Percentiles rank a stretch among this genome's conserved stretches.
phyloP scores from a whole-genome alignment of 2,113 vertebrate genomes.

The Xiphophorus couchianus region DNA sequence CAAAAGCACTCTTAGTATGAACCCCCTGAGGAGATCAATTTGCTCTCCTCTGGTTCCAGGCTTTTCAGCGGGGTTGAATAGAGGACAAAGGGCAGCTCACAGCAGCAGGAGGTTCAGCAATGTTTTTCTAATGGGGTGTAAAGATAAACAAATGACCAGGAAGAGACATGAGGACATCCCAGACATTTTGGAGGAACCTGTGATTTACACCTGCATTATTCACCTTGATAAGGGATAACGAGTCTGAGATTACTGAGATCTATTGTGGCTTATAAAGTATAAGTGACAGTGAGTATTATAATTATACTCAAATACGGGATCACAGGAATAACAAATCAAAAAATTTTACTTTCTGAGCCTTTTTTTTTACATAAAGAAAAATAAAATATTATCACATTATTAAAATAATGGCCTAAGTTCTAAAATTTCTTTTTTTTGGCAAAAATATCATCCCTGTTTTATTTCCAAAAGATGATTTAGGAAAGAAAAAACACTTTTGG shows the following conservation, averaged over 20 bases:
- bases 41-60: constrained; percentile 59
- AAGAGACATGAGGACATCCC: constrained; percentile 30
- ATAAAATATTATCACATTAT: too few species aligned
- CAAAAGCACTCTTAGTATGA: constrained; percentile 60
- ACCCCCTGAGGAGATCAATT: constrained; percentile 72
- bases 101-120: constrained; percentile 60
- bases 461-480: too few species aligned
- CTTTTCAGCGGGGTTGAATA: constrained; percentile 71
- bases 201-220: constrained; percentile 72
- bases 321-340: neutral
- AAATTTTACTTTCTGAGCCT: too few species aligned
- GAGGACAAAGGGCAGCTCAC: constrained; percentile 62
- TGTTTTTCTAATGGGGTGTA: constrained; percentile 73
- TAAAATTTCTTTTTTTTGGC: too few species aligned
- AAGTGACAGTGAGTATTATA: neutral
- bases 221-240: constrained; percentile 52
- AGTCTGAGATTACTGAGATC: constrained; percentile 41
- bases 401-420: too few species aligned
- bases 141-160: constrained; percentile 76
- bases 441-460: too few species aligned
- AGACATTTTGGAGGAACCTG: constrained; percentile 58
- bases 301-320: neutral
- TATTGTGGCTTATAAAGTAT: constrained; percentile 14
- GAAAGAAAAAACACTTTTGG: too few species aligned
- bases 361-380: too few species aligned